Evolutionary conservation across 2,113 vertebrate species (phyloP), one percentile per base, ranked within the genome.

Genomic region (Bos indicus): DNA sequence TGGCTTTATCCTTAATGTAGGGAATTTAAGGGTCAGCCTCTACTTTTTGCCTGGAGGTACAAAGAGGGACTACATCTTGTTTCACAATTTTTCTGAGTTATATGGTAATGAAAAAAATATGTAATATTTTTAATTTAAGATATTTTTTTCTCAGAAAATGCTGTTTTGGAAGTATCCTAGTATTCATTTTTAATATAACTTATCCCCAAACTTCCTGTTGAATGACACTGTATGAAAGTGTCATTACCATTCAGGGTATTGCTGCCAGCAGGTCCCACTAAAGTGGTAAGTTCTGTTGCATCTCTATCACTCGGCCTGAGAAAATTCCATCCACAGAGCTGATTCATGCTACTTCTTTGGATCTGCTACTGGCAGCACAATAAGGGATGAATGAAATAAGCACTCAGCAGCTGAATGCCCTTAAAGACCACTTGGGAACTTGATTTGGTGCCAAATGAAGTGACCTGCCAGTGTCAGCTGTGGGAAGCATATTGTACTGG

Each of bases 391-490:
- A 98, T 97, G 95, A 93, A 97, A 96, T 94, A 97, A 97, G 96
- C 96, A 78, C 96, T 96, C 96, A 17, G 96, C 98, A 96, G 97
- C 97, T 98, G 98, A 98, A 98, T 97, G 92, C 97, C 97, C 98
- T 98, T 98, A 96, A 97, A 97, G 98, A 98, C 97, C 98, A 97
- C 98, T 98, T 96, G 97, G 98, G 97, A 98, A 97, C 97, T 98
- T 97, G 97, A 98, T 96, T 97, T 97, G 98, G 96, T 97, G 98
- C 98, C 98, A 98, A 97, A 98, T 95, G 95, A 97, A 98, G 95
- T 98, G 95, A 98, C 97, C 98, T 98, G 98, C 98, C 97, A 96
- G 97, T 95, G 95, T 98, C 97, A 97, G 98, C 98, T 97, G 98
- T 81, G 94, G 97, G 97, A 97, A 98, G 96, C 88, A 56, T 92